phyloP scores from a whole-genome alignment of 2,888 invertebrate genomes.

The Harpalus rubripes region DNA sequence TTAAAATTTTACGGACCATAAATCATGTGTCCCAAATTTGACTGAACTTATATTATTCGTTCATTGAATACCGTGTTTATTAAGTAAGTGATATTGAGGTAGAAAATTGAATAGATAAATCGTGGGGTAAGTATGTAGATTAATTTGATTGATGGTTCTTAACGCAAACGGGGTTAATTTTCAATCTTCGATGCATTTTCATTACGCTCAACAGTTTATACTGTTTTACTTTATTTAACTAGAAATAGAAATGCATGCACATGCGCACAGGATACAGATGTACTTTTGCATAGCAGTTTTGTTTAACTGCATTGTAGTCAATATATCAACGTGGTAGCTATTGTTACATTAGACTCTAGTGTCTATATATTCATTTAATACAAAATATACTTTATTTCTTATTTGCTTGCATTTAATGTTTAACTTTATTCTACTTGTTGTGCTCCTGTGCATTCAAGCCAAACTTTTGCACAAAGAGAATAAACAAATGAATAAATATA shows the following conservation, averaged over 20 bases:
- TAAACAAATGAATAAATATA: too few species aligned
- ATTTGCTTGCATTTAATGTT: too few species aligned
- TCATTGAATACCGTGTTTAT: slow-evolving; percentile 19
- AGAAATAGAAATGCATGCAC: background rate
- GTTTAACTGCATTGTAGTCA: background rate
- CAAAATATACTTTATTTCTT: background rate
- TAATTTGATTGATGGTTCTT: slow-evolving; percentile 33
- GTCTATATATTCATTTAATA: background rate
- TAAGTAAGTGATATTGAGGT: slow-evolving; percentile 26
- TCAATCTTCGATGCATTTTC: background rate
- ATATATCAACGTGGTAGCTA: background rate
- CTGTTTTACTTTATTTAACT: background rate
- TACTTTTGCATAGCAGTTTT: background rate
- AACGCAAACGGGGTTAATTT: slow-evolving; percentile 9
- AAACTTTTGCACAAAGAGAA: too few species aligned
- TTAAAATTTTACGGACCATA: too few species aligned
- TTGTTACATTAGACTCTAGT: background rate
- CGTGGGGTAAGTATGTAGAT: slow-evolving; percentile 13
- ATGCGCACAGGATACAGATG: background rate
- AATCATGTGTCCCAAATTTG: too few species aligned
- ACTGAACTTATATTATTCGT: background rate
- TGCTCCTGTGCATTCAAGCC: too few species aligned
- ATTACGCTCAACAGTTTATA: slow-evolving; percentile 13
- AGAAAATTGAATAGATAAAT: slow-evolving; percentile 44
- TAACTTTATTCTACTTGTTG: too few species aligned